Percentiles rank a stretch among this genome's conserved stretches.
Evolutionary conservation across 2,888 invertebrate species (phyloP).

Genomic region (Chrysopilus asiliformis): DNA sequence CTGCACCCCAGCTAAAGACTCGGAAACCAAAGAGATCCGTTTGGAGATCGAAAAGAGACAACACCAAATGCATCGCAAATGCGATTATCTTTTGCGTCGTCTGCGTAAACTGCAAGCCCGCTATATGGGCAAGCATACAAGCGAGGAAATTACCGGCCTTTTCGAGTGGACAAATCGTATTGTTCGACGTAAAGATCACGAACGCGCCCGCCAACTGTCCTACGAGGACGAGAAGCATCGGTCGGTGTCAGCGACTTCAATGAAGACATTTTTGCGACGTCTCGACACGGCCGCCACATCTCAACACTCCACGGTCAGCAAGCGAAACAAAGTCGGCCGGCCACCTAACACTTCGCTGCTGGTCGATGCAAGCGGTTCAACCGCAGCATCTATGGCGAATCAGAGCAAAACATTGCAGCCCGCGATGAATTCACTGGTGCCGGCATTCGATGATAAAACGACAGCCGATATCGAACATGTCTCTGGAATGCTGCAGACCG

Average conservation of each 20-base stretch:
- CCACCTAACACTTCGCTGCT: slow-evolving; percentile 10
- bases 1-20: slow-evolving; percentile 13
- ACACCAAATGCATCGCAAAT: slow-evolving; percentile 48
- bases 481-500: slow-evolving; percentile 57
- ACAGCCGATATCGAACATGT: slow-evolving; percentile 52
- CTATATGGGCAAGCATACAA: slow-evolving; percentile 60
- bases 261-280: slow-evolving; percentile 40
- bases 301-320: slow-evolving; percentile 24
- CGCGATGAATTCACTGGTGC: slow-evolving; percentile 23
- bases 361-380: neutral
- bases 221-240: slow-evolving; percentile 33
- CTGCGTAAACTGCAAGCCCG: slow-evolving; percentile 63
- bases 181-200: slow-evolving; percentile 16
- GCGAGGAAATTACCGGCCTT: slow-evolving; percentile 65
- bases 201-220: slow-evolving; percentile 17
- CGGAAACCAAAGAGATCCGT: slow-evolving; percentile 21
- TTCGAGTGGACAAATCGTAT: slow-evolving; percentile 56
- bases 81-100: slow-evolving; percentile 58
- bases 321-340: slow-evolving; percentile 6
- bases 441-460: slow-evolving; percentile 35
- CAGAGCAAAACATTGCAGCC: neutral
- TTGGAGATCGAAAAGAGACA: slow-evolving; percentile 29
- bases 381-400: no score
- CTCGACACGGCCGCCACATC: slow-evolving; percentile 27
- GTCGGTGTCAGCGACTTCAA: slow-evolving; percentile 39